Percentiles rank a stretch among this genome's conserved stretches.
Evolutionary conservation across 2,797 vertebrate species (phyloP).

Genomic region (Rhynchonycteris naso): DNA sequence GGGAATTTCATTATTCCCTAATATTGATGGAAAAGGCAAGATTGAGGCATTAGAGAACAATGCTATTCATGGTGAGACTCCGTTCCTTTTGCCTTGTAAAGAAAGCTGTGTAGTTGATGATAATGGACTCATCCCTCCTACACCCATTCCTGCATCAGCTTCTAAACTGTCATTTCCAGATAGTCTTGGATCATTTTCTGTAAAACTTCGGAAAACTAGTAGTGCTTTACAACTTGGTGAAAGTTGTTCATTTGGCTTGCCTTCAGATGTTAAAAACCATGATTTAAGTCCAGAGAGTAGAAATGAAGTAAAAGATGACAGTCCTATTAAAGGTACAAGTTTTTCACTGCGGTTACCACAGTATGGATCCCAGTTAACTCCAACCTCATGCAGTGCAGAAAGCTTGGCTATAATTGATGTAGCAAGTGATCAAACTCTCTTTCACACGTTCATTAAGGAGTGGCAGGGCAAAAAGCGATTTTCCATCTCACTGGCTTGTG

Average conservation of each 20-base stretch:
- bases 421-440: slow-evolving; percentile 92
- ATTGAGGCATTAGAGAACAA: slow-evolving; percentile 37
- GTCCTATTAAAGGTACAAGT: slow-evolving; percentile 79
- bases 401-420: slow-evolving; percentile 95
- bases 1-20: slow-evolving; percentile 58
- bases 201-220: slow-evolving; percentile 75
- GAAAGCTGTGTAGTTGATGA: slow-evolving; percentile 61
- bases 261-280: slow-evolving; percentile 50
- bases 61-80: background rate
- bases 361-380: slow-evolving; percentile 80
- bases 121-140: slow-evolving; percentile 87
- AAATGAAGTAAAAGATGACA: slow-evolving; percentile 71
- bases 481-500: slow-evolving; percentile 93
- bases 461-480: slow-evolving; percentile 92
- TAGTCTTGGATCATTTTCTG: slow-evolving; percentile 84
- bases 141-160: slow-evolving; percentile 86
- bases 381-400: slow-evolving; percentile 86
- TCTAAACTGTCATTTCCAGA: slow-evolving; percentile 73
- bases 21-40: slow-evolving; percentile 66
- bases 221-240: slow-evolving; percentile 25
- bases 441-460: slow-evolving; percentile 93
- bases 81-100: slow-evolving; percentile 20
- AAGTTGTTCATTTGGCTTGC: slow-evolving; percentile 9
- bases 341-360: slow-evolving; percentile 91
- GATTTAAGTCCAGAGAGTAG: background rate